A percentile compares a stretch with the other conserved stretches of the same genome.
Evolutionary conservation across 2,113 vertebrate species (phyloP).

Genomic region (Rhodinocichla rosea): DNA sequence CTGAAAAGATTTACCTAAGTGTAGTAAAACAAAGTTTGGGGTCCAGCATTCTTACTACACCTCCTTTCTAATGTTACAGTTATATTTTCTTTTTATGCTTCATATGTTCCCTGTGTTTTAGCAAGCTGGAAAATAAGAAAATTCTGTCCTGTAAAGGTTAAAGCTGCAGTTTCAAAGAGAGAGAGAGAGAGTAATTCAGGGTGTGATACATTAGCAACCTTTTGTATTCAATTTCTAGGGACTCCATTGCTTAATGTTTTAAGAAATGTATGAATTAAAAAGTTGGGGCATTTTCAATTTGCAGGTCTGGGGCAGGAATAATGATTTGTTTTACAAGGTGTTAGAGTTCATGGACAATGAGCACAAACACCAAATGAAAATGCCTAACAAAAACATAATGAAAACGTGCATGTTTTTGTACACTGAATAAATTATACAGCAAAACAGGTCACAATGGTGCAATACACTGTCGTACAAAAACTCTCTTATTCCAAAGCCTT

Average conservation of each 20-base stretch:
- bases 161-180: background rate
- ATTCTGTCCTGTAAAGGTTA: background rate
- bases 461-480: background rate
- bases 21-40: background rate
- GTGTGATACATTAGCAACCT: background rate
- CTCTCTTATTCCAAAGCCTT: background rate
- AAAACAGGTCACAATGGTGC: background rate
- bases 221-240: background rate
- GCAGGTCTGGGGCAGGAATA: slow-evolving; percentile 16
- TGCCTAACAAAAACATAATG: background rate
- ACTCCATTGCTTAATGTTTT: background rate
- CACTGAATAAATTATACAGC: background rate
- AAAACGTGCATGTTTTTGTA: background rate
- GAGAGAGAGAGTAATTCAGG: background rate
- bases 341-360: slow-evolving; percentile 25
- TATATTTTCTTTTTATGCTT: background rate
- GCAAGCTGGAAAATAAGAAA: background rate
- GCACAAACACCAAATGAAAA: slow-evolving; percentile 44
- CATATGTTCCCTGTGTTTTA: background rate
- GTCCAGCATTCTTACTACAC: background rate
- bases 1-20: background rate
- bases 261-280: slow-evolving; percentile 17
- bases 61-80: background rate
- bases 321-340: slow-evolving; percentile 38
- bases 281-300: background rate